These are phyloP conservation scores for Calosoma granatense DNA, from an alignment of 1,140 invertebrate species.

Conservation along the genomic window DNA sequence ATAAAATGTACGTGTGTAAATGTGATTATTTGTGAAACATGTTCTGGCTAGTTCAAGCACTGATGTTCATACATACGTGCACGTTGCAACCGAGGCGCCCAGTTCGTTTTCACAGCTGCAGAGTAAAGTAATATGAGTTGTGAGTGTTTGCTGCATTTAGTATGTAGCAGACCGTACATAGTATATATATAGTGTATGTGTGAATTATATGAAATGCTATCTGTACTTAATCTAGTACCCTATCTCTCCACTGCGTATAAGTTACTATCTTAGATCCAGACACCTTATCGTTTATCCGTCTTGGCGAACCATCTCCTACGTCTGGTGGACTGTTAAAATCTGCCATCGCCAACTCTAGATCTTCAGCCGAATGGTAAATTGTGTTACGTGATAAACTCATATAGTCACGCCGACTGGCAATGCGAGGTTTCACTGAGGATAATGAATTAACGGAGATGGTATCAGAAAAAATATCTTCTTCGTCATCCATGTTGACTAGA, in stretches of 20 bases:
- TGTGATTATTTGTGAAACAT: too few relatives aligned
- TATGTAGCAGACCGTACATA: too few relatives aligned
- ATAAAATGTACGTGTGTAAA: too few relatives aligned
- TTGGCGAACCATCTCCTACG: conserved; percentile 14
- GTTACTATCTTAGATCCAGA: conserved; percentile 28
- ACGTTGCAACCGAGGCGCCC: neutral
- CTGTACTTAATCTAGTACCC: conserved; percentile 25
- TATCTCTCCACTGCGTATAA: conserved; percentile 36
- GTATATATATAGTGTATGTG: too few relatives aligned
- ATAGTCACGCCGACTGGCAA: conserved; percentile 24
- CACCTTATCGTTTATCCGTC: conserved; percentile 25
- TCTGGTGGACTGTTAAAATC: conserved; percentile 9
- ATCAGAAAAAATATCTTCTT: conserved; percentile 32
- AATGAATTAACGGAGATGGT: conserved; percentile 28
- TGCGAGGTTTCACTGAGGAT: conserved; percentile 17
- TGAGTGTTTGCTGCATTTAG: too few relatives aligned
- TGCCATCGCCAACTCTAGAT: conserved; percentile 26
- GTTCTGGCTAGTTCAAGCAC: neutral
- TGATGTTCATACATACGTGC: conserved; percentile 3
- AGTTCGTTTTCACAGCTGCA: neutral
- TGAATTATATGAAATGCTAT: too few relatives aligned
- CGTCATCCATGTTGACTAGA: conserved; percentile 17
- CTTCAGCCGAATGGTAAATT: conserved; percentile 33
- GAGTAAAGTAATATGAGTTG: too few relatives aligned
- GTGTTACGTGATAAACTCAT: conserved; percentile 32